Evolutionary conservation across 2,113 vertebrate genomes (phyloP).

Genomic region (Alligator sinensis): DNA sequence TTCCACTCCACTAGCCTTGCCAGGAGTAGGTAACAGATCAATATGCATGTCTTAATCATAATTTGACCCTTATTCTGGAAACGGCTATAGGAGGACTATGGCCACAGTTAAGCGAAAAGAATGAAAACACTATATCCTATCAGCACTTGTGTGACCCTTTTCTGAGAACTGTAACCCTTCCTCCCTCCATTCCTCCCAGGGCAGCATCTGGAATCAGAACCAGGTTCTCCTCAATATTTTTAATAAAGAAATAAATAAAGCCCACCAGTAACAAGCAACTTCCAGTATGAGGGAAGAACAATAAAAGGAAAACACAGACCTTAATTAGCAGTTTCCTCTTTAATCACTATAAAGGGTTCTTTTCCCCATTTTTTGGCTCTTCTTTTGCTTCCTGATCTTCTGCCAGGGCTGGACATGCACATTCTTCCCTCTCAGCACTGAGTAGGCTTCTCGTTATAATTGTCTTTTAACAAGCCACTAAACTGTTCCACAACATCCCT

Average conservation of each 20-base stretch:
- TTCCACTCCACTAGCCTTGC: neutral
- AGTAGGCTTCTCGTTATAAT: neutral
- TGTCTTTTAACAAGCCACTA: neutral
- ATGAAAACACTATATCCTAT: neutral
- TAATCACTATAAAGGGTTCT: neutral
- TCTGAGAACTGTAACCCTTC: neutral
- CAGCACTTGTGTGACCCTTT: neutral
- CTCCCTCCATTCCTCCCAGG: neutral
- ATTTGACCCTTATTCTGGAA: neutral
- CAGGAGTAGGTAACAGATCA: neutral
- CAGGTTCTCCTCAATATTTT: neutral
- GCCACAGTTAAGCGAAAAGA: neutral
- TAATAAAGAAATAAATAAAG: neutral
- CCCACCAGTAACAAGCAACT: neutral
- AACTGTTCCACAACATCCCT: neutral
- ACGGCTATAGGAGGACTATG: neutral
- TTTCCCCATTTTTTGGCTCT: neutral
- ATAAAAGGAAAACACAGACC: neutral
- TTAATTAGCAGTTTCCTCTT: neutral
- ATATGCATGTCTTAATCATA: neutral
- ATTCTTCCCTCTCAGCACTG: neutral
- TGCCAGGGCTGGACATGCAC: neutral
- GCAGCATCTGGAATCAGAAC: neutral
- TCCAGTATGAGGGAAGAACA: neutral
- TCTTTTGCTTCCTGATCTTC: neutral